Evolutionary conservation across 1,140 invertebrate species (phyloP).

Genomic region (Apis laboriosa): DNA sequence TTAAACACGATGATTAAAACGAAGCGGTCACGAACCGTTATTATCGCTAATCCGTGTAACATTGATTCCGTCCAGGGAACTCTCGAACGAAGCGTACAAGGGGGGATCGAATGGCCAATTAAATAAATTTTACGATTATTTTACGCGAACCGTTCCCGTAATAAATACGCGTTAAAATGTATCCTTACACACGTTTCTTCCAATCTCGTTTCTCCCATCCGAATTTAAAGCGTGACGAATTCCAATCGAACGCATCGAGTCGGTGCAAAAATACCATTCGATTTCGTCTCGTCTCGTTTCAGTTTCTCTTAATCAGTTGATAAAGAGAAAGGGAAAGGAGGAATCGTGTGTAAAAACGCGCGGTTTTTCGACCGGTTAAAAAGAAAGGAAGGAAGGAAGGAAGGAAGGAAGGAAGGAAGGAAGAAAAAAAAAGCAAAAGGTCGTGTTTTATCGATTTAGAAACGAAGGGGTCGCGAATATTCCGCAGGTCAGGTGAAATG

Average conservation of each 20-base stretch:
- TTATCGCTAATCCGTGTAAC: slow-evolving; percentile 24
- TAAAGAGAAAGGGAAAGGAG: too few species aligned
- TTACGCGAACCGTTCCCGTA: slow-evolving; percentile 43
- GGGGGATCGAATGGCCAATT: slow-evolving; percentile 38
- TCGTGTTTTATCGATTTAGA: slow-evolving; percentile 22
- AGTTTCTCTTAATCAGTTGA: too few species aligned
- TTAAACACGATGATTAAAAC: slow-evolving; percentile 40
- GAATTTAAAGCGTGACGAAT: slow-evolving; percentile 27
- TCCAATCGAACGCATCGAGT: neutral
- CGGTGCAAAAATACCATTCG: too few species aligned
- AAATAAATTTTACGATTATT: slow-evolving; percentile 59
- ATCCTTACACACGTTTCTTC: neutral
- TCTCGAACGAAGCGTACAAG: neutral
- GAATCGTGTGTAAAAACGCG: neutral
- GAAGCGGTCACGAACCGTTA: slow-evolving; percentile 35
- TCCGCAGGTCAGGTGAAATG: slow-evolving; percentile 17
- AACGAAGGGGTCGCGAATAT: neutral
- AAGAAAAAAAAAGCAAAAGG: neutral
- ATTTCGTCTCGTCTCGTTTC: too few species aligned
- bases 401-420: too few species aligned
- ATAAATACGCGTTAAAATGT: slow-evolving; percentile 55
- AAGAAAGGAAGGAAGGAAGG: too few species aligned
- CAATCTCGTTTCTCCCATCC: neutral
- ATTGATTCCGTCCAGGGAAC: neutral
- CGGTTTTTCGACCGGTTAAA: too few species aligned